A percentile compares a stretch with the other conserved stretches of the same genome.
Conservation (phyloP, 2,888 invertebrate species). For the Amitus sp. region DNA sequence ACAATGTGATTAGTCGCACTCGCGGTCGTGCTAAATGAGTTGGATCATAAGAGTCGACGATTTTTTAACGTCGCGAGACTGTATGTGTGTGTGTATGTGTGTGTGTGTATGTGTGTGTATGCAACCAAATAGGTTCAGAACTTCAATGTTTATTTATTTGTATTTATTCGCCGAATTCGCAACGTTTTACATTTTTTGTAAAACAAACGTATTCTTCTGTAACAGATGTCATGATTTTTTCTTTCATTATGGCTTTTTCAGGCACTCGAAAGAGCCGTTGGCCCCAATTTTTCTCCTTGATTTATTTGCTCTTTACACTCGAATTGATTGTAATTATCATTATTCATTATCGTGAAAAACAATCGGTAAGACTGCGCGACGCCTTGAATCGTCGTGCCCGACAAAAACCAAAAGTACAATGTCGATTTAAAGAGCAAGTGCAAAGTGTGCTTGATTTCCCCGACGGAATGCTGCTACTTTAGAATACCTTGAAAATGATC, state of each 20-base stretch:
- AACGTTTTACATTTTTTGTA: background rate
- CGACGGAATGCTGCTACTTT: no score
- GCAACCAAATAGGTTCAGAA: constrained; percentile 17
- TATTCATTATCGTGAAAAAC: constrained; percentile 36
- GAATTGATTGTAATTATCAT: constrained; percentile 50
- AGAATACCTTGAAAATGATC: no score
- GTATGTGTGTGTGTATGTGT: constrained; percentile 24
- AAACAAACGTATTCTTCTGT: background rate
- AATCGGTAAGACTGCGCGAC: no score
- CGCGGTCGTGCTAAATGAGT: constrained; percentile 34
- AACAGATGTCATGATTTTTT: background rate
- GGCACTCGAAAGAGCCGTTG: constrained; percentile 17
- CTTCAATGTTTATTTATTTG: constrained; percentile 24
- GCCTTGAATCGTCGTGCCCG: no score
- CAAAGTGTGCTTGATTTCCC: constrained; percentile 39
- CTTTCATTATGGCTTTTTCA: constrained; percentile 1
- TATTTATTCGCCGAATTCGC: constrained; percentile 1
- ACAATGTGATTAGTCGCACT: constrained; percentile 56
- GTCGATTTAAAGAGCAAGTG: constrained; percentile 39
- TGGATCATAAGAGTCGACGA: constrained; percentile 28
- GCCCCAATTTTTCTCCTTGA: constrained; percentile 42
- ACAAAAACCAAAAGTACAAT: constrained; percentile 50
- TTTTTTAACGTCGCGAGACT: constrained; percentile 32
- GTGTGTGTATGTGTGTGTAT: constrained; percentile 29
- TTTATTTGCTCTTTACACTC: constrained; percentile 52